Conservation (phyloP, 2,888 invertebrate species). For the Furcula furcula region DNA sequence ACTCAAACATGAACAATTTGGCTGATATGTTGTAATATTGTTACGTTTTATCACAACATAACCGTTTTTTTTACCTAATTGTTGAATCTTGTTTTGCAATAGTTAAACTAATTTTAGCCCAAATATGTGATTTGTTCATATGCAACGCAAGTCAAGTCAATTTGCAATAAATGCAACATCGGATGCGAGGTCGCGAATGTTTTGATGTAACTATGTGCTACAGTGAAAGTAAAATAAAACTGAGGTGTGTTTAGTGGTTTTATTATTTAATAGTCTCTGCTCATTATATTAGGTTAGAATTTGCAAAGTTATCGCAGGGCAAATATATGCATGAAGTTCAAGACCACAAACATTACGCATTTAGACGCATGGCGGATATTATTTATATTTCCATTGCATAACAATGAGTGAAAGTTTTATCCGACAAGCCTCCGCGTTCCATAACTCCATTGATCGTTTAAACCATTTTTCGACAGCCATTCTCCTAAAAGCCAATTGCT, state of each 20-base stretch:
- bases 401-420: not conserved
- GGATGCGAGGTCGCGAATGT: conserved; percentile 30
- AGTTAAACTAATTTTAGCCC: conserved; percentile 8
- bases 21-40: too few relatives aligned
- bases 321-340: not conserved
- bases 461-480: not conserved
- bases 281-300: not conserved
- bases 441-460: not conserved
- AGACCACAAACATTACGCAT: not conserved
- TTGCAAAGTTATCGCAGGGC: too few relatives aligned
- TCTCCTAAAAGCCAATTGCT: not conserved
- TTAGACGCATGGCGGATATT: not conserved
- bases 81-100: too few relatives aligned
- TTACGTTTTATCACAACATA: too few relatives aligned
- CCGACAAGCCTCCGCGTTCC: not conserved
- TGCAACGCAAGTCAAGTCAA: conserved; percentile 28
- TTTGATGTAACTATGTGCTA: conserved; percentile 12
- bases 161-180: conserved; percentile 31
- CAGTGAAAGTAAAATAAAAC: conserved; percentile 27
- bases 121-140: conserved; percentile 13
- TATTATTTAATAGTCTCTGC: not conserved
- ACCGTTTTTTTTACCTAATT: too few relatives aligned
- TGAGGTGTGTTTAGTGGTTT: not conserved
- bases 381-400: not conserved
- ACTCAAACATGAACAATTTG: too few relatives aligned